phyloP scores from a whole-genome alignment of 2,888 invertebrate genomes.

The Metellina segmentata region DNA sequence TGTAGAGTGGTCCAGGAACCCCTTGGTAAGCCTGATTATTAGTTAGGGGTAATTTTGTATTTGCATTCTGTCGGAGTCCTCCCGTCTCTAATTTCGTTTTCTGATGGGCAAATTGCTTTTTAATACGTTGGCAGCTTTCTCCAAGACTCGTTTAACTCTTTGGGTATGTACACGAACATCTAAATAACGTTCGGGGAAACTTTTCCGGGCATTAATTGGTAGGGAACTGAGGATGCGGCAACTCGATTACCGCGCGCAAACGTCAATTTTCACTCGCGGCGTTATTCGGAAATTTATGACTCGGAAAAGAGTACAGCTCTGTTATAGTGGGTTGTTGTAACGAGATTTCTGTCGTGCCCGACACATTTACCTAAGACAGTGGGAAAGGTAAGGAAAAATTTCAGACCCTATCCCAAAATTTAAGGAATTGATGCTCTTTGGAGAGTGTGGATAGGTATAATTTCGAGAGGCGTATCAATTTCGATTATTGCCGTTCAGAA shows the following conservation, averaged over 20 bases:
- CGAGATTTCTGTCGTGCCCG: no score
- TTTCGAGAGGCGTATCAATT: no score
- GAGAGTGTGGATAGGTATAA: no score
- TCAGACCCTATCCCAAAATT: no score
- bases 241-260: neutral
- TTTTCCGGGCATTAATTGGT: neutral
- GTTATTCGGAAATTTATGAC: no score
- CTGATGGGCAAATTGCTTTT: neutral
- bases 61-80: neutral
- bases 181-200: neutral
- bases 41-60: neutral
- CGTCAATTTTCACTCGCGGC: neutral
- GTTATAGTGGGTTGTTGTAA: no score
- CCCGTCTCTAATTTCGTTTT: neutral
- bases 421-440: no score
- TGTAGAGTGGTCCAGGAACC: neutral
- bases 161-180: neutral
- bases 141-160: neutral
- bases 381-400: no score
- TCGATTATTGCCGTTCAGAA: no score
- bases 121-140: neutral
- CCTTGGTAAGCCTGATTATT: neutral
- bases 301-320: no score
- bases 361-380: no score
- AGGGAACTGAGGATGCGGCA: neutral